These are phyloP conservation scores for Microchirus variegatus DNA, from an alignment of 2,797 vertebrate species.

Conservation along the genomic window DNA sequence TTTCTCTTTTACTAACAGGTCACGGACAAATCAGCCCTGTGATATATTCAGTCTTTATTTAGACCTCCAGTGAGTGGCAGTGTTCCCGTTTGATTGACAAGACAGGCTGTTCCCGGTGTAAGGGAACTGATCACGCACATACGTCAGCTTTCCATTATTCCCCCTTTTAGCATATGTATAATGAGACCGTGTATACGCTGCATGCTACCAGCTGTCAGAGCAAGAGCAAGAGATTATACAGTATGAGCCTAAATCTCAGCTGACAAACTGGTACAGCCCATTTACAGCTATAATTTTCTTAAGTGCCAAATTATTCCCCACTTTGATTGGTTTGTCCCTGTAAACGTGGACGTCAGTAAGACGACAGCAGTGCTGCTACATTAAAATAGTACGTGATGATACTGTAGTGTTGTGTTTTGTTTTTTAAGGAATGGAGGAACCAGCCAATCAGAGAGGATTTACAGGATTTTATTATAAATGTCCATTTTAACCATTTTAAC, in stretches of 20 bases:
- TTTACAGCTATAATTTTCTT: neutral
- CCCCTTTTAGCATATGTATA: conserved; percentile 15
- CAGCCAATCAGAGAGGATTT: neutral
- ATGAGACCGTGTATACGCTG: neutral
- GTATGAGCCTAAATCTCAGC: neutral
- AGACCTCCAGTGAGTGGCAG: neutral
- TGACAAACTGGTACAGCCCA: conserved; percentile 15
- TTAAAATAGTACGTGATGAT: neutral
- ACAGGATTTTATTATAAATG: too few relatives aligned
- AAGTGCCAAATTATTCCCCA: neutral
- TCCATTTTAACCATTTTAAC: too few relatives aligned
- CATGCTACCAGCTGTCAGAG: conserved; percentile 1
- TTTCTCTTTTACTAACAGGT: neutral
- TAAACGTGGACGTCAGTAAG: neutral
- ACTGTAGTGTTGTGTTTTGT: neutral
- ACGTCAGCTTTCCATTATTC: conserved; percentile 23
- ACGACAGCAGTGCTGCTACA: neutral
- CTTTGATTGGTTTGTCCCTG: neutral
- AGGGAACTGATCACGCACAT: conserved; percentile 13
- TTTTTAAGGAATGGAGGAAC: too few relatives aligned
- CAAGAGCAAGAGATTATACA: neutral
- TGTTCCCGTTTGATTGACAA: conserved; percentile 40
- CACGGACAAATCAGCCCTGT: neutral
- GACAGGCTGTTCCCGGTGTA: conserved; percentile 4
- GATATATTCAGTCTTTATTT: conserved; percentile 3